These are phyloP conservation scores for Tympanoctomys barrerae DNA, from an alignment of 2,797 vertebrate species.

Conservation along the genomic window DNA sequence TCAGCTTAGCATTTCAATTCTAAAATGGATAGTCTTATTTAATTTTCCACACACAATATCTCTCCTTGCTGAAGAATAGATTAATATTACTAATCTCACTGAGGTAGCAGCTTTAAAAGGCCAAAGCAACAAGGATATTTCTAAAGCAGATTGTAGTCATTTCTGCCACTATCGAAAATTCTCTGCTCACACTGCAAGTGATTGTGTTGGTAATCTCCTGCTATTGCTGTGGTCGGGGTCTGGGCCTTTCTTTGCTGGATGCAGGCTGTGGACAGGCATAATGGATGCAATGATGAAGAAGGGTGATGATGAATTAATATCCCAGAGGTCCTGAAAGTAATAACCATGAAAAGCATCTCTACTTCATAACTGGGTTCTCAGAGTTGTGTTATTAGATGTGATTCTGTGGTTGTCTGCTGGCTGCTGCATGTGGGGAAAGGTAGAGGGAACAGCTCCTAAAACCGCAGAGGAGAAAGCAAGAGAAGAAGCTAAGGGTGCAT, in stretches of 20 bases:
- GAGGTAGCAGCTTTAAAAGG: conserved; percentile 80
- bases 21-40: conserved; percentile 82
- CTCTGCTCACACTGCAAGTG: conserved; percentile 70
- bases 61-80: conserved; percentile 84
- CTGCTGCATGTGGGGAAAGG: background rate
- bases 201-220: conserved; percentile 78
- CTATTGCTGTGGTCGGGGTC: conserved; percentile 67
- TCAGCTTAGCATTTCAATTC: conserved; percentile 86
- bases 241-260: conserved; percentile 70
- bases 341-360: conserved; percentile 62
- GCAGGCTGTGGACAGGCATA: conserved; percentile 64
- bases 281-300: conserved; percentile 71
- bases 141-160: conserved; percentile 78
- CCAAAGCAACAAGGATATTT: conserved; percentile 75
- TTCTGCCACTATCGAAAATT: conserved; percentile 74
- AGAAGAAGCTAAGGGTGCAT: background rate
- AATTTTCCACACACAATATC: conserved; percentile 79
- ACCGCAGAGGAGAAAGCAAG: background rate
- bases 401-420: conserved; percentile 45
- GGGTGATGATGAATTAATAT: conserved; percentile 79
- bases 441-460: conserved; percentile 32
- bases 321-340: conserved; percentile 68
- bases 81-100: conserved; percentile 87
- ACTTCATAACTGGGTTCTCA: conserved; percentile 55
- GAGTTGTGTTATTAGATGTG: conserved; percentile 44